Evolutionary conservation across 2,888 invertebrate genomes (phyloP), one percentile per base, ranked within the genome.

Genomic region (Brachycybe producta): DNA sequence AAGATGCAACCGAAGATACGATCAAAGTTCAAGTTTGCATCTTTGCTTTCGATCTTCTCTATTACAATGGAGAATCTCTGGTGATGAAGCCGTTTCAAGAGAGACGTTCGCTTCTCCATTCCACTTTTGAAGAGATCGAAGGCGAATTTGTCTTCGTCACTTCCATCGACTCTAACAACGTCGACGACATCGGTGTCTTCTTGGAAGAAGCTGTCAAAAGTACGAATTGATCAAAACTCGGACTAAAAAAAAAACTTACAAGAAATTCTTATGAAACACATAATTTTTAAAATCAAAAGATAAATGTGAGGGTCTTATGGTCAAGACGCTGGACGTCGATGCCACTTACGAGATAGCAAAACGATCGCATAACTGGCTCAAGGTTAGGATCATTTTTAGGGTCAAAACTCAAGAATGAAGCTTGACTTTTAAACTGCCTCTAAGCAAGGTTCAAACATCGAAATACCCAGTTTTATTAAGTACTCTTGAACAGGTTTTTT

Each of bases 241-340:
- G n/a, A n/a, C n/a, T n/a, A n/a, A n/a, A n/a, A n/a, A n/a, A n/a
- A n/a, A n/a, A n/a, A n/a, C n/a, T n/a, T n/a, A n/a, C n/a, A n/a
- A n/a, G n/a, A n/a, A n/a, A n/a, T n/a, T n/a, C n/a, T n/a, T n/a
- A n/a, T n/a, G n/a, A n/a, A n/a, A n/a, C n/a, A n/a, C n/a, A n/a
- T n/a, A n/a, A n/a, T n/a, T n/a, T n/a, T n/a, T n/a, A n/a, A 8
- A 11, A n/a, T 47, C 63, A 62, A 55, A 63, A 73, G 91, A 85
- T 48, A 91, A 92, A 64, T 98, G 98, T 70, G 98, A 98, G 73
- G 98, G 98, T 1, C 73, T 98, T 51, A 98, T 98, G 97, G 88
- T 98, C 5, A 98, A 98, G 73, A 88, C 94, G 0, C 70, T 98
- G 45, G 77, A 81, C 58, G 79, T 79, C 27, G 82, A 85, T 61